A percentile compares a stretch with the other conserved stretches of the same genome.
These are phyloP conservation scores for Rhabdomys dilectus DNA, from an alignment of 2,113 vertebrate genomes.

Conservation along the genomic window DNA sequence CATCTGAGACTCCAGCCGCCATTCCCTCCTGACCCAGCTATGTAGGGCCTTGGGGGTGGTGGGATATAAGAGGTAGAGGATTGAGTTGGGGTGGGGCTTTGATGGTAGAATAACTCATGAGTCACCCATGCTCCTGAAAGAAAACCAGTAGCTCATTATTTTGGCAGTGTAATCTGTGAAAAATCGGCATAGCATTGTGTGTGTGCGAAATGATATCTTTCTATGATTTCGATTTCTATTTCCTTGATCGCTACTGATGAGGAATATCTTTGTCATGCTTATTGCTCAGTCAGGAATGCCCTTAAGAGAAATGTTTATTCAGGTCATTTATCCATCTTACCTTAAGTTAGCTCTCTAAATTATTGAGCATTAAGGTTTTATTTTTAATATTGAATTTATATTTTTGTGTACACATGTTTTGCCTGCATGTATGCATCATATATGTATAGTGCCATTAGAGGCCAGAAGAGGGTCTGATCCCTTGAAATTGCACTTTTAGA, in stretches of 20 bases:
- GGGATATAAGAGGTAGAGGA: neutral
- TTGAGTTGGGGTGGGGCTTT: neutral
- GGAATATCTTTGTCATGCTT: neutral
- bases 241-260: neutral
- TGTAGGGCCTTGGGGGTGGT: neutral
- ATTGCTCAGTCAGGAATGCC: neutral
- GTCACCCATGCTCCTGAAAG: neutral
- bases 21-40: neutral
- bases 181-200: neutral
- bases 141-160: neutral
- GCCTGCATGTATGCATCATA: neutral
- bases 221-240: neutral
- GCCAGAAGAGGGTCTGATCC: neutral
- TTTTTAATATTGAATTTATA: neutral
- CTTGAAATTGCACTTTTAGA: neutral
- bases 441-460: neutral
- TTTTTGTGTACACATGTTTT: neutral
- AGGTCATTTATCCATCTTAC: neutral
- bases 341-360: neutral
- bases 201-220: neutral
- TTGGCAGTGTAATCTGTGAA: neutral
- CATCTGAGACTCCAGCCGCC: neutral
- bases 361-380: neutral
- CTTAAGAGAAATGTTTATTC: neutral
- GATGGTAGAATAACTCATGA: neutral